Conservation (phyloP, 2,888 invertebrate species). For the Cryptocheilus praepositus region DNA sequence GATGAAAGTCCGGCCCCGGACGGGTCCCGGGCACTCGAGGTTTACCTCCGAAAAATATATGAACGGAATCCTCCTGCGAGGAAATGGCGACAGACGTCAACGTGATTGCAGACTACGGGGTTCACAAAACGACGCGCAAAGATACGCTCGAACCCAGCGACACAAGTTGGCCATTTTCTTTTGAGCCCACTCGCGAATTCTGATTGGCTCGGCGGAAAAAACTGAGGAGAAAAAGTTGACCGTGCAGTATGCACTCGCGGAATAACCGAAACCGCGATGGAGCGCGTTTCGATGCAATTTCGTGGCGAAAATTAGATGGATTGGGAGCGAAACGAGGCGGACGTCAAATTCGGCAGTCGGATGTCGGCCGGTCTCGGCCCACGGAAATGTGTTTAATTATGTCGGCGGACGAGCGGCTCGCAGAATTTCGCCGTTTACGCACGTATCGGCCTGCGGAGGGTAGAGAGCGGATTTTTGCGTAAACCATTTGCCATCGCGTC, state of each 20-base stretch:
- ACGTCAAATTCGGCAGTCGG: no score
- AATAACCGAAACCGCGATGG: constrained; percentile 35
- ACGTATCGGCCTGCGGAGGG: no score
- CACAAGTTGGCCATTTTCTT: constrained; percentile 71
- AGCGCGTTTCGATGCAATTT: no score
- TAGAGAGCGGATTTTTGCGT: no score
- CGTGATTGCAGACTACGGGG: constrained; percentile 80
- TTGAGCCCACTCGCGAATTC: constrained; percentile 65
- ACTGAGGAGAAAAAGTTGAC: constrained; percentile 57
- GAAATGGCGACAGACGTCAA: constrained; percentile 85
- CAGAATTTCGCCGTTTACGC: no score
- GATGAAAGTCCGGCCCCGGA: background rate
- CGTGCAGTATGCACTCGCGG: constrained; percentile 42
- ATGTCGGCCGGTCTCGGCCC: no score
- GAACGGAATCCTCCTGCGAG: constrained; percentile 67
- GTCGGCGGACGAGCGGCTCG: no score
- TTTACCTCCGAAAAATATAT: constrained; percentile 54
- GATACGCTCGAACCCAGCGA: constrained; percentile 79
- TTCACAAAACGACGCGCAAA: constrained; percentile 88
- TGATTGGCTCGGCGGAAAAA: constrained; percentile 67
- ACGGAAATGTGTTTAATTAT: no score
- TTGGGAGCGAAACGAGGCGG: no score
- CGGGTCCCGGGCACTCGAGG: background rate
- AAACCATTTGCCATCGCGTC: no score
- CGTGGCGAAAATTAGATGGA: no score